phyloP scores from a whole-genome alignment of 2,888 invertebrate genomes.

The Leucophenga maculata region DNA sequence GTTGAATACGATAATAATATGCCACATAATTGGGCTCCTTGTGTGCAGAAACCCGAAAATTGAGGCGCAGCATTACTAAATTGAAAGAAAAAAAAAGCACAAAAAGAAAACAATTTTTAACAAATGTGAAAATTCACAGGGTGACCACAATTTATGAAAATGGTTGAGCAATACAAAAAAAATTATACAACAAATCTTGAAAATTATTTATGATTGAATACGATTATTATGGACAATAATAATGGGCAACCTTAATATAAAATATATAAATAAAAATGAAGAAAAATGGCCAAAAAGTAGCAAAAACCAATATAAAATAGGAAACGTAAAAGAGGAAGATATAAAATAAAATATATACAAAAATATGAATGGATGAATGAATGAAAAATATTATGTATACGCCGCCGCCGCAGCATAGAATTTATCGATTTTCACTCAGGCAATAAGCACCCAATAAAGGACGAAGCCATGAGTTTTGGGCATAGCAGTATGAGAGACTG shows the following conservation, averaged over 20 bases:
- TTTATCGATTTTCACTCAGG: slow-evolving; percentile 19
- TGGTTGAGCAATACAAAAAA: too few species aligned
- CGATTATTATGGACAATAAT: too few species aligned
- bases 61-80: too few species aligned
- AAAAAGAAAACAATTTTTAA: too few species aligned
- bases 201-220: neutral
- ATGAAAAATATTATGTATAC: slow-evolving; percentile 22
- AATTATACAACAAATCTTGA: too few species aligned
- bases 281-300: neutral
- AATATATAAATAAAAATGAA: neutral
- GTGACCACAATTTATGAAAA: too few species aligned
- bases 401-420: neutral
- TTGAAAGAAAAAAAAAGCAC: too few species aligned
- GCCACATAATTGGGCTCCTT: too few species aligned
- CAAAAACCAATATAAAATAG: neutral
- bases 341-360: slow-evolving; percentile 9
- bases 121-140: too few species aligned
- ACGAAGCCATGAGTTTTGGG: too few species aligned
- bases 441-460: neutral
- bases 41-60: too few species aligned
- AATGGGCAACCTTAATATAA: neutral
- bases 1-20: too few species aligned
- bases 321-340: neutral
- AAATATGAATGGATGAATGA: slow-evolving; percentile 17
- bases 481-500: neutral